phyloP scores from a whole-genome alignment of 64 coral and sea anemone species.

The Montipora cactus region DNA sequence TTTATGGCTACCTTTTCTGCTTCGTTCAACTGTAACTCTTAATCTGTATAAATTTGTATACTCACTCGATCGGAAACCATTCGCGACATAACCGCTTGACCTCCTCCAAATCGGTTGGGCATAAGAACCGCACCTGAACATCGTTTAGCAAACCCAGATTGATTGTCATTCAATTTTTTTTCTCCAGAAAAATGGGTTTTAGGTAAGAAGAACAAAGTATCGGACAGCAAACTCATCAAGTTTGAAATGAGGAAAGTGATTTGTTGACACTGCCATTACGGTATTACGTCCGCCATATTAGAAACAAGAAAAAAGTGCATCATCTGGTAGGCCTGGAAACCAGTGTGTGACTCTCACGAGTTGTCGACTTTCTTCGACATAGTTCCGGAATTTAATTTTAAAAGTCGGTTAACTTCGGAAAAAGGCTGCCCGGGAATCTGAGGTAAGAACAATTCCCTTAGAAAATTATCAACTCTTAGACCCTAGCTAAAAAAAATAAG shows the following conservation, averaged over 20 bases:
- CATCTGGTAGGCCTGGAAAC: conserved; percentile 7
- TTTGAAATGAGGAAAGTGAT: neutral
- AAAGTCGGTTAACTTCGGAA: neutral
- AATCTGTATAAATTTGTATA: conserved; percentile 38
- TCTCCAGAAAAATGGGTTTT: neutral
- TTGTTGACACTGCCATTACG: conserved; percentile 30
- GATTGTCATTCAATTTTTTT: conserved; percentile 87
- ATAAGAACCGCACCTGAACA: conserved; percentile 92
- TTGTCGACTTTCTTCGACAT: neutral
- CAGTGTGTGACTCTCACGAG: neutral
- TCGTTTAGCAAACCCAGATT: conserved; percentile 94
- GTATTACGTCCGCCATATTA: conserved; percentile 31
- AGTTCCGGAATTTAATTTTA: neutral
- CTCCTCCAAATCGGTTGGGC: conserved; percentile 85
- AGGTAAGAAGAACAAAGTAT: conserved; percentile 50
- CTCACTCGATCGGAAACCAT: conserved; percentile 98
- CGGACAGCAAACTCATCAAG: conserved; percentile 54
- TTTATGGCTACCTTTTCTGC: neutral
- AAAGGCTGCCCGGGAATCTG: too few relatives aligned
- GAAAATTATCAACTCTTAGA: too few relatives aligned
- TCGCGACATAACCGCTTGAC: conserved; percentile 91
- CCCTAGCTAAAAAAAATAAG: too few relatives aligned
- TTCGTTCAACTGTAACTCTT: neutral
- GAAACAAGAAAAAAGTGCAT: neutral
- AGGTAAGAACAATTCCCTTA: too few relatives aligned